Evolutionary conservation across 2,888 invertebrate genomes (phyloP).

Genomic region (Hecatera dysodea): DNA sequence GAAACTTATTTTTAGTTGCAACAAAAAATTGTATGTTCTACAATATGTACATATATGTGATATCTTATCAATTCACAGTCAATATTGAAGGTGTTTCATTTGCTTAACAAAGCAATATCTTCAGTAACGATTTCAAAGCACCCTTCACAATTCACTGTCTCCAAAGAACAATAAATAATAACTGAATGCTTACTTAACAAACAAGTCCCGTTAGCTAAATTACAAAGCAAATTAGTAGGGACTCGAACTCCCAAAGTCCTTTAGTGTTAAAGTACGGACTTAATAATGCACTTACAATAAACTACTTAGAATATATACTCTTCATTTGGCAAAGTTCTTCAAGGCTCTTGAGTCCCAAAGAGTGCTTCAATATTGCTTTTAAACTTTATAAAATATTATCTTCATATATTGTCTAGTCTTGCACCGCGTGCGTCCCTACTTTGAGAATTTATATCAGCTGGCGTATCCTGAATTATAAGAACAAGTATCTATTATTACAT

Average conservation of each 20-base stretch:
- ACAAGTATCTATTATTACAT: constrained; percentile 67
- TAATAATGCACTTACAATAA: constrained; percentile 68
- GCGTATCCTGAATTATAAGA: constrained; percentile 68
- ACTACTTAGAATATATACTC: constrained; percentile 65
- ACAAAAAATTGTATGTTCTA: too few relatives aligned
- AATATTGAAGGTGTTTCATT: neutral
- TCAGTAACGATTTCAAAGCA: neutral
- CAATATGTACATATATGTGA: neutral
- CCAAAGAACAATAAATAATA: constrained; percentile 59
- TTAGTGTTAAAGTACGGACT: constrained; percentile 39
- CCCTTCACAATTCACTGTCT: constrained; percentile 20
- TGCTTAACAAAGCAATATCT: constrained; percentile 2
- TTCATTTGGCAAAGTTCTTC: constrained; percentile 72
- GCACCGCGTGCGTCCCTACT: constrained; percentile 73
- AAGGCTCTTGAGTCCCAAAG: constrained; percentile 68
- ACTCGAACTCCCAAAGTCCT: constrained; percentile 53
- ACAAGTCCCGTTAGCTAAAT: constrained; percentile 60
- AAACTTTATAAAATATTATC: constrained; percentile 84
- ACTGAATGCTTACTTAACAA: constrained; percentile 58
- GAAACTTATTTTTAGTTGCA: neutral
- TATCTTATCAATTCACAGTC: neutral
- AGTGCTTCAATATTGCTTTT: constrained; percentile 81
- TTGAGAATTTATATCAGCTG: constrained; percentile 74
- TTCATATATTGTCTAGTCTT: constrained; percentile 83
- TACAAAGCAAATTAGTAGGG: constrained; percentile 64